Evolutionary conservation across 2,888 invertebrate genomes (phyloP).

Genomic region (Acanthoscelides obtectus): DNA sequence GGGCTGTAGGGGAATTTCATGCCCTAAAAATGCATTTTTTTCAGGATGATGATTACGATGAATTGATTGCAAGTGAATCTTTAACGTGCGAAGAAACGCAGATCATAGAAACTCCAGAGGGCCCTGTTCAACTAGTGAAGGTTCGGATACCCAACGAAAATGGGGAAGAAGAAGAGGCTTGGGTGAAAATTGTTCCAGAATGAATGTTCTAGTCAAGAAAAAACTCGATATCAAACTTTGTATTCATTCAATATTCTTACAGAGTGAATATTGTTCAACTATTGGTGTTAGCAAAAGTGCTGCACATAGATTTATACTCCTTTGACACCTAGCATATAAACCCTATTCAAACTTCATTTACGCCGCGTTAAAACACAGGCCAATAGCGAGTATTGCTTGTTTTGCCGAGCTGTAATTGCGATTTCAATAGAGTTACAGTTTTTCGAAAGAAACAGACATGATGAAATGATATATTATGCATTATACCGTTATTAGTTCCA

Average conservation of each 20-base stretch:
- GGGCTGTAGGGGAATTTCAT: too few species aligned
- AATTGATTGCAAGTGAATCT: slow-evolving; percentile 35
- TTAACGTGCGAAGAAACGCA: slow-evolving; percentile 42
- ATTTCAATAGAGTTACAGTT: too few species aligned
- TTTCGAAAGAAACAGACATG: too few species aligned
- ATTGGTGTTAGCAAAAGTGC: too few species aligned
- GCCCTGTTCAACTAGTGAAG: slow-evolving; percentile 43
- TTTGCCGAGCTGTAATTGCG: too few species aligned
- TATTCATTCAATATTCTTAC: background rate
- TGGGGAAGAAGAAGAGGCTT: slow-evolving; percentile 46
- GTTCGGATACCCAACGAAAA: slow-evolving; percentile 44
- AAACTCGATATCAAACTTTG: background rate
- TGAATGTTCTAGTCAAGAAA: background rate
- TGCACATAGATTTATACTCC: too few species aligned
- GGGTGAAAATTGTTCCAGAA: slow-evolving; percentile 44
- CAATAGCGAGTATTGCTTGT: too few species aligned
- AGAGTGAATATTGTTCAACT: background rate
- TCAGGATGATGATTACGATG: slow-evolving; percentile 34
- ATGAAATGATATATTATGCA: too few species aligned
- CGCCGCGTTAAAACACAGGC: too few species aligned
- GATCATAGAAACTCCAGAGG: slow-evolving; percentile 46
- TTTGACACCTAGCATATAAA: too few species aligned
- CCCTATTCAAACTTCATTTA: too few species aligned
- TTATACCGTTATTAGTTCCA: too few species aligned
- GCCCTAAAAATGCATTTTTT: background rate